Conservation (phyloP, 2,888 invertebrate species). For the Drosophila villosipedis region DNA sequence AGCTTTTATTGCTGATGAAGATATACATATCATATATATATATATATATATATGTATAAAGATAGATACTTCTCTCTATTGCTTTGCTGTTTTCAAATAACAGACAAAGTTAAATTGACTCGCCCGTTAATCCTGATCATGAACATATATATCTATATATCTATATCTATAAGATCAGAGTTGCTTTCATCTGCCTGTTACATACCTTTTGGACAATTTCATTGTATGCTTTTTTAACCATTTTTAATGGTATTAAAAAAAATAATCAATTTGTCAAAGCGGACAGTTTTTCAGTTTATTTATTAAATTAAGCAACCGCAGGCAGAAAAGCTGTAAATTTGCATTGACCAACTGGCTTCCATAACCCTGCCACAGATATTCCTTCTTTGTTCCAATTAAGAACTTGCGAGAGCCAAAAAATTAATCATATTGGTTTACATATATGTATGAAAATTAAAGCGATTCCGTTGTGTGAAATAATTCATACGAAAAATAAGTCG, state of each 20-base stretch:
- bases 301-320: conserved; percentile 18
- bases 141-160: background rate
- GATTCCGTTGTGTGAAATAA: background rate
- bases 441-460: background rate
- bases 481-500: background rate
- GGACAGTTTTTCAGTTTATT: conserved; percentile 22
- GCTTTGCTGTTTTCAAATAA: background rate
- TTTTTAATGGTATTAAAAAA: background rate
- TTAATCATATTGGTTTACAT: background rate
- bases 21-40: background rate
- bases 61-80: background rate
- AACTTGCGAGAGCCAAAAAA: background rate
- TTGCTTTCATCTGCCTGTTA: background rate
- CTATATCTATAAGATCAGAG: background rate
- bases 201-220: background rate
- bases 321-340: background rate
- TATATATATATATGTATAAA: conserved; percentile 4
- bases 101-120: background rate
- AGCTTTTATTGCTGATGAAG: background rate
- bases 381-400: conserved; percentile 8
- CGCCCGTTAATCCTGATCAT: background rate
- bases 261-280: conserved; percentile 5
- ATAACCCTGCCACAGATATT: background rate
- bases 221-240: background rate
- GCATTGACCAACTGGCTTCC: background rate